A percentile compares a stretch with the other conserved stretches of the same genome.
Conservation (phyloP, 2,113 vertebrate genomes). For the Lasiurus borealis region DNA sequence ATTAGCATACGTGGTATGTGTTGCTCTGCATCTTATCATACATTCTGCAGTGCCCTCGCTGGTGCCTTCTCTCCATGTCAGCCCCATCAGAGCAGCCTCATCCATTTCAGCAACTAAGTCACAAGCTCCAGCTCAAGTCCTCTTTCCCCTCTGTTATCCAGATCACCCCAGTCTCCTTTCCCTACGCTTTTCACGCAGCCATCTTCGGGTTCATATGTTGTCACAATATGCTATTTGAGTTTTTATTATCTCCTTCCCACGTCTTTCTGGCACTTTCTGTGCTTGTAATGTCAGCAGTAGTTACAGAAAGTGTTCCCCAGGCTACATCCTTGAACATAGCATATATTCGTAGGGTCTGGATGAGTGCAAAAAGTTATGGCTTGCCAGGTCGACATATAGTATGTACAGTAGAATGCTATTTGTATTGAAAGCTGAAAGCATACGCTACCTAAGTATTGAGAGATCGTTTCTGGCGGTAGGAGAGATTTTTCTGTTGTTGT, state of each 20-base stretch:
- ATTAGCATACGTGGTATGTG: fast-evolving
- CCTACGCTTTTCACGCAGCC: not conserved
- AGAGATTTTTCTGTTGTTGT: not conserved
- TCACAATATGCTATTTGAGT: not conserved
- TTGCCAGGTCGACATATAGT: not conserved
- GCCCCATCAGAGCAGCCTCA: too few species aligned
- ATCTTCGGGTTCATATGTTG: not conserved
- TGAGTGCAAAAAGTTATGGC: not conserved
- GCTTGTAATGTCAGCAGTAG: not conserved
- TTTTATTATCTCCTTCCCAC: not conserved
- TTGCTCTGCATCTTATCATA: fast-evolving
- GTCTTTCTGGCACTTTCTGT: not conserved
- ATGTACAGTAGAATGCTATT: fast-evolving
- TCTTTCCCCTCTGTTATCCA: not conserved
- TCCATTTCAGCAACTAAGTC: not conserved
- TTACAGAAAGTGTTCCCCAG: not conserved
- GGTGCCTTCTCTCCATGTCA: fast-evolving
- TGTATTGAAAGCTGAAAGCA: not conserved
- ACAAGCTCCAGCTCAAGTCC: not conserved
- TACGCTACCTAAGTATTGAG: not conserved
- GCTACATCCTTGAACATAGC: not conserved
- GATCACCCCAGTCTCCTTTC: not conserved
- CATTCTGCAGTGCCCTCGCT: fast-evolving
- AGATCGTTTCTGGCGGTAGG: not conserved
- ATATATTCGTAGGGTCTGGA: too few species aligned